These are phyloP conservation scores for Trissoscelio sp. DNA, from an alignment of 2,888 invertebrate species.

Conservation along the genomic window DNA sequence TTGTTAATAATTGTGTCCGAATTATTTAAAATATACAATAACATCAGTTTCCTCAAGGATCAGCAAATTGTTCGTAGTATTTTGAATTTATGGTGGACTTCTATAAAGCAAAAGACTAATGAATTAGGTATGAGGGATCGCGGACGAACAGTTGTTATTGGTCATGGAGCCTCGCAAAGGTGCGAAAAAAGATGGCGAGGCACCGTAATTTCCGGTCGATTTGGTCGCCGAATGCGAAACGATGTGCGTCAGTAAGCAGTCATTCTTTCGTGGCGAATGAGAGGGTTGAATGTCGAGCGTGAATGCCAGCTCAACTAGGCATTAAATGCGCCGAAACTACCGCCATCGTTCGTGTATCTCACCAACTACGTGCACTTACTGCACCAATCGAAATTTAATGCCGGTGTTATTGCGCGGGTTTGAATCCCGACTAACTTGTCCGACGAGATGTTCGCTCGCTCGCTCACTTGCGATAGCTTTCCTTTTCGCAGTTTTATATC, in stretches of 20 bases:
- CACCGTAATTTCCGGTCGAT: slow-evolving; percentile 64
- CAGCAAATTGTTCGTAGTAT: too few species aligned
- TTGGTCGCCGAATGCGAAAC: slow-evolving; percentile 48
- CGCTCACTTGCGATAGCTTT: slow-evolving; percentile 9
- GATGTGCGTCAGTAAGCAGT: slow-evolving; percentile 60
- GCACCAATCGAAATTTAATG: slow-evolving; percentile 67
- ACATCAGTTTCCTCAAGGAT: too few species aligned
- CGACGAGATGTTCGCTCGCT: slow-evolving; percentile 12
- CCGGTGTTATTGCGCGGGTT: slow-evolving; percentile 66
- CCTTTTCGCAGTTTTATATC: slow-evolving; percentile 10
- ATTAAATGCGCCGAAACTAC: slow-evolving; percentile 74
- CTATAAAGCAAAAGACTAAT: slow-evolving; percentile 24
- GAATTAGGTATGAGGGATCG: slow-evolving; percentile 25
- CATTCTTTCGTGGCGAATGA: slow-evolving; percentile 65
- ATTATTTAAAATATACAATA: too few species aligned
- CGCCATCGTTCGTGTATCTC: slow-evolving; percentile 75
- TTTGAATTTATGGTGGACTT: slow-evolving; percentile 4
- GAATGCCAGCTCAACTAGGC: slow-evolving; percentile 52
- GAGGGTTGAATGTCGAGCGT: slow-evolving; percentile 53
- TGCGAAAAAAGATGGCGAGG: slow-evolving; percentile 55
- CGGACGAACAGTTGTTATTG: slow-evolving; percentile 11
- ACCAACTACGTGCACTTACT: slow-evolving; percentile 71
- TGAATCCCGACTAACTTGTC: slow-evolving; percentile 66
- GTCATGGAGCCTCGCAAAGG: slow-evolving; percentile 8
- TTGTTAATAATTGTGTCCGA: too few species aligned